Evolutionary conservation across 2,113 vertebrate genomes (phyloP).

Genomic region (Okapia johnstoni): DNA sequence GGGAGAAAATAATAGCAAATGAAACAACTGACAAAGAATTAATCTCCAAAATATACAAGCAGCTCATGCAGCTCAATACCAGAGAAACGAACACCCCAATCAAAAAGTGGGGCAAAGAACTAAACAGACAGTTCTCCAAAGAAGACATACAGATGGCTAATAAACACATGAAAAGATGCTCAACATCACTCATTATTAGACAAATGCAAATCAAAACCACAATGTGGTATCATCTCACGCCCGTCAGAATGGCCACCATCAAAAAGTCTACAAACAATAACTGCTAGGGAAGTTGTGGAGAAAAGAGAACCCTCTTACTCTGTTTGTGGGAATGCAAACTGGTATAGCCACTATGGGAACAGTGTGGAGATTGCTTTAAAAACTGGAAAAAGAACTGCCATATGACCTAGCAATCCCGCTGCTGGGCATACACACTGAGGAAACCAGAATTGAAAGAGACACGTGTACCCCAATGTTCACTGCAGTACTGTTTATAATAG

Average conservation of each 20-base stretch:
- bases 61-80: too few species aligned
- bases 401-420: background rate
- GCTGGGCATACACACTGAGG: background rate
- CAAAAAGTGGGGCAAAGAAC: too few species aligned
- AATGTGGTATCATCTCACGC: background rate
- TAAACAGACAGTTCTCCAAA: too few species aligned
- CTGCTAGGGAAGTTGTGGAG: background rate
- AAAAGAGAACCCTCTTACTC: background rate
- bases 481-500: background rate
- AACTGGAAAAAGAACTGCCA: background rate
- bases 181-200: background rate
- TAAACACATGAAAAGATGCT: background rate
- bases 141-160: background rate
- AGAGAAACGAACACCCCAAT: too few species aligned
- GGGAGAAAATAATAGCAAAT: too few species aligned
- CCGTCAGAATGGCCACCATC: background rate
- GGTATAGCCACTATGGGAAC: background rate
- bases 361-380: background rate
- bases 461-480: background rate
- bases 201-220: background rate
- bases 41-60: too few species aligned
- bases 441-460: background rate
- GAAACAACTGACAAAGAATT: too few species aligned
- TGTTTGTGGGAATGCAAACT: background rate
- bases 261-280: background rate